phyloP scores from a whole-genome alignment of 1,140 invertebrate genomes.

The Drosophila ficusphila region DNA sequence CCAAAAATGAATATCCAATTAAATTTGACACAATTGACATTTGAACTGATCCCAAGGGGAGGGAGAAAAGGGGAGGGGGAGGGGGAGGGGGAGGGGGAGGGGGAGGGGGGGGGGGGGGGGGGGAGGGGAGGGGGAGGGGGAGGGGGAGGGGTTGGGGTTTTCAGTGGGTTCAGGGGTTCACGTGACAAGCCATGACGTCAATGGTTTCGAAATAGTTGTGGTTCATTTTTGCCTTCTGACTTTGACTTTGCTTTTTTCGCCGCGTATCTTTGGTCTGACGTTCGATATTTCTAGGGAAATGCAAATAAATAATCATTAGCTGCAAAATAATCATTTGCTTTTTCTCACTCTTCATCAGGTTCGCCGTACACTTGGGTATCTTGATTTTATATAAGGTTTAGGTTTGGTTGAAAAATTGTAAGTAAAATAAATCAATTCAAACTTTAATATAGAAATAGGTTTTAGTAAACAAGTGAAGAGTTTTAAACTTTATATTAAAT shows the following conservation, averaged over 20 bases:
- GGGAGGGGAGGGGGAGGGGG: neutral
- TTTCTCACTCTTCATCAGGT: neutral
- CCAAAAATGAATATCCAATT: slow-evolving; percentile 43
- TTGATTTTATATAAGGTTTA: no score
- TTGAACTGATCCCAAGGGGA: slow-evolving; percentile 11
- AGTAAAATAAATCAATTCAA: neutral
- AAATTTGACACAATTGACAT: slow-evolving; percentile 50
- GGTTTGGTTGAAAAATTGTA: neutral
- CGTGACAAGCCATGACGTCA: slow-evolving; percentile 23
- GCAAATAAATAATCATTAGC: slow-evolving; percentile 9
- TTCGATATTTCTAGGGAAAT: slow-evolving; percentile 13
- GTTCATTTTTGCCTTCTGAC: neutral
- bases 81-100: neutral
- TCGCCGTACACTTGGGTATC: no score
- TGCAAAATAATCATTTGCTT: neutral
- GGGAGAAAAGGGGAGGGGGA: neutral
- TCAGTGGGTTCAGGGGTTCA: slow-evolving; percentile 1
- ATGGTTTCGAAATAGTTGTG: slow-evolving; percentile 10
- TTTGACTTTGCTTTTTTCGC: slow-evolving; percentile 3
- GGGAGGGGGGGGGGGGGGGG: neutral
- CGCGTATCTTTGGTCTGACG: neutral
- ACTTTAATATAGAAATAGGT: neutral
- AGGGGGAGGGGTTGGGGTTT: no score
- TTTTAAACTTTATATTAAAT: neutral
- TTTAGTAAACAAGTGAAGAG: neutral